Base-by-base conservation (phyloP, 2,113 vertebrate genomes). In the Vulpes ferrilata region DNA sequence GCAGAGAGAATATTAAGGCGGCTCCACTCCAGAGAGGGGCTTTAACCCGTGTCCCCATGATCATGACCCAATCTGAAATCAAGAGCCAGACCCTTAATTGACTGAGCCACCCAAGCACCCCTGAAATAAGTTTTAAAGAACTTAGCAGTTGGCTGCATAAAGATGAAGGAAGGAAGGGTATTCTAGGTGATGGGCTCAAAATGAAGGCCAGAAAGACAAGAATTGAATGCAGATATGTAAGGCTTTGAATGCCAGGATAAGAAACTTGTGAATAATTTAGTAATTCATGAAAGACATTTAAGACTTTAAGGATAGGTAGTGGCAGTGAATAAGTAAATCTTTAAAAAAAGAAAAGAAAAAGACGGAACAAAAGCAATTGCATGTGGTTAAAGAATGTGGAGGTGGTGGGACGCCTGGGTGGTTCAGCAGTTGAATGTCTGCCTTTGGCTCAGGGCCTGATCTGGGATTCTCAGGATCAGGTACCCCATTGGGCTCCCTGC, bases 281-380 rank as follows among this genome's bases (percentile, higher is more conserved):
- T 95, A 78, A 93, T 65, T 53, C 64, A 10, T 27, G 65, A 78
- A 79, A 96, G 38, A 85, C 19, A 48, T 55, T 93, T 71, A 80
- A 93, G 32, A 27, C n/a, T 80, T 93, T 92, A 92, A 86, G 55
- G 60, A 8, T 32, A 90, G 67, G 65, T 48, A 73, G 48, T 80
- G 51, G 25, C 53, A 92, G 64, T 65, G 13, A 65, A 65, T 65
- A 65, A 65, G 32, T 65, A 65, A 30, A 65, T 65, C 64, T 65
- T 65, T 13, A 65, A 15, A 65, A 65, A 65, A 65, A 15, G 7
- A 65, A 64, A 43, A 43, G 19, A 65, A 32, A 32, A 65, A 64
- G 12, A 65, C 15, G 27, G n/a, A 25, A 74, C 7, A 19, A 64
- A 82, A 88, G 65, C 73, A 83, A 53, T 48, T 43, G 30, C 59